Conservation (phyloP, 2,113 vertebrate genomes). For the Pampusana beccarii region DNA sequence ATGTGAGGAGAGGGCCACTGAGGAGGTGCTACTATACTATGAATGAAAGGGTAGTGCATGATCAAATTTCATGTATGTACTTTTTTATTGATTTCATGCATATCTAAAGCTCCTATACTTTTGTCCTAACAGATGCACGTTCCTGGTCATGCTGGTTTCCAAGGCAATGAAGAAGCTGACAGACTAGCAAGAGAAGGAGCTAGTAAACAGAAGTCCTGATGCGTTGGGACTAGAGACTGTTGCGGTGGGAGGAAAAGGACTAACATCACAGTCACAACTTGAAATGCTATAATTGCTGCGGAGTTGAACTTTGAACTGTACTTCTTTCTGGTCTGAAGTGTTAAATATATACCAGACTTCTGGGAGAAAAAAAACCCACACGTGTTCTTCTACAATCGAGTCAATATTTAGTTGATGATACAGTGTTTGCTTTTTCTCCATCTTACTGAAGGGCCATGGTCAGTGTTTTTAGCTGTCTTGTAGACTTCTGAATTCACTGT, state of each 20-base stretch:
- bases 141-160: slow-evolving; percentile 90
- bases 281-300: neutral
- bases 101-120: neutral
- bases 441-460: neutral
- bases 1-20: neutral
- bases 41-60: neutral
- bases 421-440: neutral
- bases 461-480: neutral
- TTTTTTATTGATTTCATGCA: neutral
- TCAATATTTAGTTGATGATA: neutral
- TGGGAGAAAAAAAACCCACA: neutral
- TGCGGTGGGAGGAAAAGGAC: neutral
- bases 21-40: neutral
- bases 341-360: neutral
- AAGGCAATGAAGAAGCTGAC: slow-evolving; percentile 94
- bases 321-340: neutral
- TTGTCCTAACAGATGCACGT: slow-evolving; percentile 84
- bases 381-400: neutral
- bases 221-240: neutral
- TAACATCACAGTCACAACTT: neutral
- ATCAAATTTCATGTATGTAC: neutral
- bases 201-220: slow-evolving; percentile 39
- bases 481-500: neutral
- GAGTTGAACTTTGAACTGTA: neutral
- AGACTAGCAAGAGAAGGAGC: slow-evolving; percentile 90